Conservation (phyloP, 2,797 vertebrate genomes). For the Steatocranus sp. region DNA sequence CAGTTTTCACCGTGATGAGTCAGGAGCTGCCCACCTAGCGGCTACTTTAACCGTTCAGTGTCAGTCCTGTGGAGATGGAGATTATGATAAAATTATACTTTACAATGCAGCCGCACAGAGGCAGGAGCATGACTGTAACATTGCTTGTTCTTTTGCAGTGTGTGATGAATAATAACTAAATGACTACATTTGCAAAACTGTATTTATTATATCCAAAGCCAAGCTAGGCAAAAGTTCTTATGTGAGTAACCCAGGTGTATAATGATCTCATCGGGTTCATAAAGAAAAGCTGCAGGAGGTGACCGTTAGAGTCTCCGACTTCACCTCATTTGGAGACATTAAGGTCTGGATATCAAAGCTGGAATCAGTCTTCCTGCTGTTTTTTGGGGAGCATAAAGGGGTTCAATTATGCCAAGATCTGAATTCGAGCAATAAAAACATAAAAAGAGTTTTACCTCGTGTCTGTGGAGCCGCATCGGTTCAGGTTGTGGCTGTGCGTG, state of each 20-base stretch:
- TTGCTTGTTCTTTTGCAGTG: not conserved
- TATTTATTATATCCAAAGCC: slow-evolving; percentile 23
- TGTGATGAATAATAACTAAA: not conserved
- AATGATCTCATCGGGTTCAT: slow-evolving; percentile 35
- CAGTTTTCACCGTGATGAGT: not conserved
- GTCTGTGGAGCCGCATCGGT: not conserved
- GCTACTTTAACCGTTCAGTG: not conserved
- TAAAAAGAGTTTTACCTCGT: not conserved
- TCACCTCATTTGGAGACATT: not conserved
- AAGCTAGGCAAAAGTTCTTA: slow-evolving; percentile 1
- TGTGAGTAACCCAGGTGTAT: slow-evolving; percentile 33
- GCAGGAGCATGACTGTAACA: not conserved
- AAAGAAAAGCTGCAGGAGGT: not conserved
- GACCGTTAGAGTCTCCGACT: not conserved
- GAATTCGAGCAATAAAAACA: not conserved
- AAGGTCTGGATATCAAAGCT: not conserved
- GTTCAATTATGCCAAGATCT: not conserved
- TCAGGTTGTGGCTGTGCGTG: not conserved
- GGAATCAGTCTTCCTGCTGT: not conserved
- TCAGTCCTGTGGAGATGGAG: not conserved
- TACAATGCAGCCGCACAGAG: not conserved
- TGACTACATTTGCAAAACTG: not conserved
- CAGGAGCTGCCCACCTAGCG: not conserved
- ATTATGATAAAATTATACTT: not conserved
- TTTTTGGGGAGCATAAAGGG: not conserved